Conservation (phyloP, 2,888 invertebrate genomes). For the Habrosyne pyritoides region DNA sequence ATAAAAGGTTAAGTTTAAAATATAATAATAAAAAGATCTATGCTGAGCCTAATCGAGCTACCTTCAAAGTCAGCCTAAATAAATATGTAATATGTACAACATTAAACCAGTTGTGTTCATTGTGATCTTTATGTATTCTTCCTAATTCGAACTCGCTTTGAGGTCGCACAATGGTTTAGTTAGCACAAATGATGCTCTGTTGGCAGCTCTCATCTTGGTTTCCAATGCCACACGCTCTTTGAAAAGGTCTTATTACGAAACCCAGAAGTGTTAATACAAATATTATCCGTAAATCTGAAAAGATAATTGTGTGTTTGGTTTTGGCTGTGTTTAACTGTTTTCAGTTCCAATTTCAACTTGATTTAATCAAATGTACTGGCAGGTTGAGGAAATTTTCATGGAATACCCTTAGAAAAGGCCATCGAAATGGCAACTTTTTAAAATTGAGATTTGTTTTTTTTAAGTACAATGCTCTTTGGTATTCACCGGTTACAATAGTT, state of each 20-base stretch:
- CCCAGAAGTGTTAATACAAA: constrained; percentile 46
- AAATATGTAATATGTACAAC: constrained; percentile 13
- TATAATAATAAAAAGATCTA: not conserved
- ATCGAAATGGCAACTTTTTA: no score
- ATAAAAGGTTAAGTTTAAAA: not conserved
- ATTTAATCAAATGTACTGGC: no score
- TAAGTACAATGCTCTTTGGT: not conserved
- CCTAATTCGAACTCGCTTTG: constrained; percentile 39
- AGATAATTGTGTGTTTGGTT: constrained; percentile 35
- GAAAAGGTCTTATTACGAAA: constrained; percentile 58
- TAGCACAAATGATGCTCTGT: constrained; percentile 9
- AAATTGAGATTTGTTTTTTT: not conserved
- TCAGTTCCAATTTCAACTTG: not conserved
- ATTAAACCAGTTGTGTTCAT: constrained; percentile 16
- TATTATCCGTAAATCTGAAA: constrained; percentile 49
- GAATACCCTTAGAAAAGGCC: no score
- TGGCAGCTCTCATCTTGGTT: constrained; percentile 17
- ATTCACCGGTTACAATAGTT: not conserved
- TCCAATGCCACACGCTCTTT: constrained; percentile 59
- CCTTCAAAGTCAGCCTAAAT: constrained; percentile 19
- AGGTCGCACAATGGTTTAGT: constrained; percentile 33
- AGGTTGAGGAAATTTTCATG: no score
- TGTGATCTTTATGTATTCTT: constrained; percentile 37
- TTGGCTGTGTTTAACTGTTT: not conserved
- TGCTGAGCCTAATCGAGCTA: not conserved